These are phyloP conservation scores for Pelvicachromis taeniatus DNA, from an alignment of 2,113 vertebrate species.

Conservation along the genomic window DNA sequence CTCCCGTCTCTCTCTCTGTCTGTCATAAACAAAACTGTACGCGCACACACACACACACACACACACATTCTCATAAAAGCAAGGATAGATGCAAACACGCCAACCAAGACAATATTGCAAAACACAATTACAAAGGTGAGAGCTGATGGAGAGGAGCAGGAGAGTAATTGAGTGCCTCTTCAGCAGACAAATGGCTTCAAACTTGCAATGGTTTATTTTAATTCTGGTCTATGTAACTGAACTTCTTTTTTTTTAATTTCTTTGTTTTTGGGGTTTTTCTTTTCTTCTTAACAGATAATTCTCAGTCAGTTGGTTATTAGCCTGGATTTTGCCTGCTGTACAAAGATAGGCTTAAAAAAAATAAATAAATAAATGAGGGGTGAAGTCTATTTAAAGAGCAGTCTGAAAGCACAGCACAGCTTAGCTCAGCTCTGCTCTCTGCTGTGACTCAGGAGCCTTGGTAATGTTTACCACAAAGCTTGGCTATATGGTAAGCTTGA, in stretches of 20 bases:
- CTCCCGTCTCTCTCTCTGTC: no score
- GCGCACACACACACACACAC: no score
- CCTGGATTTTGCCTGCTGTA: background rate
- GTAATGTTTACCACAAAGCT: slow-evolving; percentile 14
- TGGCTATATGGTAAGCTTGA: background rate
- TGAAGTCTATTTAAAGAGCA: slow-evolving; percentile 25
- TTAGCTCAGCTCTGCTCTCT: background rate
- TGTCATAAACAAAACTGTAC: no score
- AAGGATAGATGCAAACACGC: background rate
- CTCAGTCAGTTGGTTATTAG: background rate
- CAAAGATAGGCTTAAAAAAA: background rate
- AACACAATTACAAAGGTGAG: background rate
- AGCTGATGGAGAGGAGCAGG: background rate
- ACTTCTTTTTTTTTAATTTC: background rate
- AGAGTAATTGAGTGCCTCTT: background rate
- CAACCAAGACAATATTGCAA: background rate
- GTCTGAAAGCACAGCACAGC: background rate
- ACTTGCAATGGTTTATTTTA: background rate
- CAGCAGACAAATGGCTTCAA: background rate
- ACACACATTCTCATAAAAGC: background rate
- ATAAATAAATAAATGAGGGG: slow-evolving; percentile 3
- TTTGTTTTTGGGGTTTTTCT: background rate
- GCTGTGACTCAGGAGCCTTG: background rate
- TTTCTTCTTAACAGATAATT: background rate
- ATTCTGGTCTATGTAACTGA: background rate